Evolutionary conservation across 2,797 vertebrate genomes (phyloP), one percentile per base, ranked within the genome.

Genomic region (Tadarida brasiliensis): DNA sequence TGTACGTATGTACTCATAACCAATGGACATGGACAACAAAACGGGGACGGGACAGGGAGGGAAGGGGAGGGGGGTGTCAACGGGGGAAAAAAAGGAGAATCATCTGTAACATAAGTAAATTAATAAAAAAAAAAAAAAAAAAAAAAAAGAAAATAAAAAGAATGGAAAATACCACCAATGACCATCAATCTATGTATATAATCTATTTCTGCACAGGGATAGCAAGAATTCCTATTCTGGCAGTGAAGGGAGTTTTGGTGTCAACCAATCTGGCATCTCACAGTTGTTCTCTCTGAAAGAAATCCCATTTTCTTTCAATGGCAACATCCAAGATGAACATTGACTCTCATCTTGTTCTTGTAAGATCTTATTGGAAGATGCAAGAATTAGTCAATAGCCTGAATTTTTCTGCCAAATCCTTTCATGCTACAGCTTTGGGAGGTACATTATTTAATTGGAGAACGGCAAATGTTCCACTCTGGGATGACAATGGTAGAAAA

Each of bases 211-310:
- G 28, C 26, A 44, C 1, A 84, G 16, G 22, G 5, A 81, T 54
- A 77, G 19, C 5, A 89, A 33, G 54, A 56, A 51, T 91, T 74
- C 20, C 47, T 89, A 76, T 88, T 77, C 63, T 59, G 61, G 47
- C 30, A 56, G 11, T 49, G 19, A 76, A 70, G 28, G 15, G 16
- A 59, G 14, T 91, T 94, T 33, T 15, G 67, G 26, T 77, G 61
- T 51, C 11, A 81, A 59, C n/a, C 26, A 57, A 70, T 87, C 56
- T 86, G 33, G 20, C 26, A 59, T 74, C 6, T 10, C 24, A 87
- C 3, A 28, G 35, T n/a, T 90, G 54, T 90, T 96, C 59, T 91
- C 57, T 87, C 71, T 78, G 17, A 70, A 87, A 91, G 56, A 94
- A 73, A 57, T 14, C 9, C 16, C 61, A 93, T 49, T 83, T 49